Conservation (phyloP, 2,888 invertebrate genomes). For the Fragum whitleyi region DNA sequence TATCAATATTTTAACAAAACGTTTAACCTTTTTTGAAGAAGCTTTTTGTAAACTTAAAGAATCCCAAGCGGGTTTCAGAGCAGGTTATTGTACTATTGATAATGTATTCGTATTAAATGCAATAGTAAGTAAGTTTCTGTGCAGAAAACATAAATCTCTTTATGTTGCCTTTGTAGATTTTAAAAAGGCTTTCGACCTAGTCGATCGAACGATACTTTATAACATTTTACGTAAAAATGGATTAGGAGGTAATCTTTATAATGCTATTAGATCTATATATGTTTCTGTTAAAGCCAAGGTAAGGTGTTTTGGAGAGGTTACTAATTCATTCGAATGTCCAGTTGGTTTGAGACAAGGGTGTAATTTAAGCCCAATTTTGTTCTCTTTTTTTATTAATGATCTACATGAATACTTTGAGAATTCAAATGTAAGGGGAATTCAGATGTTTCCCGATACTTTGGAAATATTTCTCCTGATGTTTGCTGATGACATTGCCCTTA, state of each 20-base stretch:
- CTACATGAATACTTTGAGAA: no score
- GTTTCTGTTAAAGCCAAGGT: background rate
- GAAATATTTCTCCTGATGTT: no score
- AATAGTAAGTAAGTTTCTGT: conserved; percentile 8
- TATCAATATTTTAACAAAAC: background rate
- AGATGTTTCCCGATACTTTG: no score
- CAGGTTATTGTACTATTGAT: conserved; percentile 18
- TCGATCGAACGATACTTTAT: background rate
- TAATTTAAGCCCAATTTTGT: no score
- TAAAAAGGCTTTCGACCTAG: conserved; percentile 18
- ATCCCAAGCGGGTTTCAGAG: conserved; percentile 3
- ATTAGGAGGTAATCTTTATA: background rate
- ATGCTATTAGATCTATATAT: conserved; percentile 8
- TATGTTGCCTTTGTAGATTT: conserved; percentile 23
- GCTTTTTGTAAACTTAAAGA: background rate
- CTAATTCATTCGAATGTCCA: background rate
- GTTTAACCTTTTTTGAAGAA: background rate
- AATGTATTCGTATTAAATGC: conserved; percentile 8
- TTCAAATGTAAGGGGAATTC: no score
- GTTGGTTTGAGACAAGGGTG: no score
- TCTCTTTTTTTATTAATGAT: no score
- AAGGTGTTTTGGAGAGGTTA: background rate
- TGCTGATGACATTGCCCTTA: no score
- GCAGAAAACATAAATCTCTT: background rate
- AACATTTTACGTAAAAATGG: background rate